A percentile compares a stretch with the other conserved stretches of the same genome.
These are phyloP conservation scores for Conus betulinus DNA, from an alignment of 1,140 invertebrate genomes.

Conservation along the genomic window DNA sequence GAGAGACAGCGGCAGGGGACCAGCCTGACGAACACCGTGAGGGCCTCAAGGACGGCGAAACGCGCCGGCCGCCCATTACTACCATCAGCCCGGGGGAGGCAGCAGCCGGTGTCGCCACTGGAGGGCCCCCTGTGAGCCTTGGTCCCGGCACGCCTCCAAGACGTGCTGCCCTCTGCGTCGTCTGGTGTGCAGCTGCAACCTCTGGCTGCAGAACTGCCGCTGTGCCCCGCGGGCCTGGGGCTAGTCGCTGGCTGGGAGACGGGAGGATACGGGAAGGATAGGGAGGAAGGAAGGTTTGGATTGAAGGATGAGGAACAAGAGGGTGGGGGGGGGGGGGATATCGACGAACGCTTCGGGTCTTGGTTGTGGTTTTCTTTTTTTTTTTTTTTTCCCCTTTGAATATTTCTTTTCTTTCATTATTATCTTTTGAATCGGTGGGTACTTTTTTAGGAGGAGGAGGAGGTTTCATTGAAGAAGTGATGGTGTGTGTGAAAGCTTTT, in stretches of 20 bases:
- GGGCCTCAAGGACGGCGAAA: not conserved
- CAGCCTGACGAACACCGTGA: not conserved
- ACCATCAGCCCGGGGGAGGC: not conserved
- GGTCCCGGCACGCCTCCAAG: slow-evolving; percentile 16
- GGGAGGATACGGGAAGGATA: not conserved
- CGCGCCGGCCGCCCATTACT: not conserved
- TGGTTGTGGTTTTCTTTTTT: not conserved
- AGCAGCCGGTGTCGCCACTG: slow-evolving; percentile 33
- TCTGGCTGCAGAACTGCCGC: slow-evolving; percentile 48
- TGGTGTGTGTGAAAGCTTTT: not conserved
- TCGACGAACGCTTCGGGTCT: not conserved
- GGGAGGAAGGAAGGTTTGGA: not conserved
- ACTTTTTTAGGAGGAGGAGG: too few species aligned
- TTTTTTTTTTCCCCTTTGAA: not conserved
- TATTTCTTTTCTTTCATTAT: not conserved
- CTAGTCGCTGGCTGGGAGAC: not conserved
- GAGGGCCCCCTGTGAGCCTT: slow-evolving; percentile 36
- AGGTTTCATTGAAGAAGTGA: too few species aligned
- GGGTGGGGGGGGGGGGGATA: not conserved
- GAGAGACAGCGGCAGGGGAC: not conserved
- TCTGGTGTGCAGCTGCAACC: slow-evolving; percentile 41
- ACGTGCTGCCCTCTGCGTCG: slow-evolving; percentile 19
- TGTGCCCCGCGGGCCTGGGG: slow-evolving; percentile 37
- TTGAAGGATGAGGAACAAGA: not conserved
- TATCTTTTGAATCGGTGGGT: not conserved